These are phyloP conservation scores for Amaurobius ferox DNA, from an alignment of 2,888 invertebrate genomes.

Conservation along the genomic window DNA sequence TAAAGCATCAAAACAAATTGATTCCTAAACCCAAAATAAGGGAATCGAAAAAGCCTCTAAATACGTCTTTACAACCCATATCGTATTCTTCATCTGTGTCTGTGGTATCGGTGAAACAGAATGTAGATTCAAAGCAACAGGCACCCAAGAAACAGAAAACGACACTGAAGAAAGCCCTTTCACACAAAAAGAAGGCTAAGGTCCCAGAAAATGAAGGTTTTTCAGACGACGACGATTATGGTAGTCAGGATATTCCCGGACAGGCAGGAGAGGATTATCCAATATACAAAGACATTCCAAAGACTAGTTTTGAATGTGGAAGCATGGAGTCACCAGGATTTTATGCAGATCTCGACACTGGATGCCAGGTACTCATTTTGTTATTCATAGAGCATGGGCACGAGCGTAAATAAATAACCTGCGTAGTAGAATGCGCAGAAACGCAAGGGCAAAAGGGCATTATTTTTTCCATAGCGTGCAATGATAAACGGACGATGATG, in stretches of 20 bases:
- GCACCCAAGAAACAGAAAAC: neutral
- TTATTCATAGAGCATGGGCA: no score
- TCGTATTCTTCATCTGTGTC: conserved; percentile 27
- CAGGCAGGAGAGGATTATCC: conserved; percentile 53
- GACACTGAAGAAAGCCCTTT: neutral
- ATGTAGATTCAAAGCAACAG: neutral
- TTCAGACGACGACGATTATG: neutral
- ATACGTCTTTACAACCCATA: neutral
- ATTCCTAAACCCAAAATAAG: neutral
- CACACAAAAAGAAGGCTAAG: neutral
- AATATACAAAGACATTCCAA: conserved; percentile 32
- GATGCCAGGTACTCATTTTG: conserved; percentile 67
- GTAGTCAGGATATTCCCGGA: conserved; percentile 19
- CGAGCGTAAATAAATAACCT: no score
- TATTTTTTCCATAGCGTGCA: no score
- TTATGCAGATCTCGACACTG: conserved; percentile 56
- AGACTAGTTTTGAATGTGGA: conserved; percentile 48
- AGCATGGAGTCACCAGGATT: conserved; percentile 27
- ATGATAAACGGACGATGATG: no score
- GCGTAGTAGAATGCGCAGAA: no score
- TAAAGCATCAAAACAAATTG: neutral
- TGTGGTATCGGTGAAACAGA: neutral
- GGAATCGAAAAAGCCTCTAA: neutral
- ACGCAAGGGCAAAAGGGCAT: no score
- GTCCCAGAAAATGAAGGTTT: neutral